phyloP scores from a whole-genome alignment of 2,797 vertebrate genomes.

The Mycteria americana region DNA sequence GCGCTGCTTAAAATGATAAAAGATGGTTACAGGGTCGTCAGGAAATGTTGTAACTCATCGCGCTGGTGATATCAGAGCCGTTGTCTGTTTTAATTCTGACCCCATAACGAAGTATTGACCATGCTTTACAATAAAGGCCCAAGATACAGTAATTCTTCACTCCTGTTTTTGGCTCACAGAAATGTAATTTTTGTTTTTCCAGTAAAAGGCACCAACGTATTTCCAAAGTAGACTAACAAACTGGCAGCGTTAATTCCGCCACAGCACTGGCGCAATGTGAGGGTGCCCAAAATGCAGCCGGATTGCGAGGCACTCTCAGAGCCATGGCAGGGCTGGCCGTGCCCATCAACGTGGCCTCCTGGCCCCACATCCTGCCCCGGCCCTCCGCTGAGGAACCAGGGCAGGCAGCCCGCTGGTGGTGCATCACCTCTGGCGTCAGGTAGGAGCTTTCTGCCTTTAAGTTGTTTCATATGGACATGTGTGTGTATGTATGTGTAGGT shows the following conservation, averaged over 20 bases:
- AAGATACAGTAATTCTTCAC: background rate
- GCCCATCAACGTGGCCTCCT: background rate
- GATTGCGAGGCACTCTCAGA: fast-evolving
- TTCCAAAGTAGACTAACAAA: background rate
- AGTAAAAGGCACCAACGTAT: background rate
- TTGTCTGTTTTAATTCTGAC: background rate
- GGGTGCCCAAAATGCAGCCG: background rate
- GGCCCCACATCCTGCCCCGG: too few relatives aligned
- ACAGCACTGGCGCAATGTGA: fast-evolving
- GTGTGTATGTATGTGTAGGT: too few relatives aligned
- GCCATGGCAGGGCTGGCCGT: fast-evolving
- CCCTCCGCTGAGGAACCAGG: fast-evolving
- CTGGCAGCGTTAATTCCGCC: background rate
- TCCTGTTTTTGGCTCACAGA: background rate
- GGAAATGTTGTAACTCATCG: background rate
- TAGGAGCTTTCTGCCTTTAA: background rate
- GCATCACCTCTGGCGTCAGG: background rate
- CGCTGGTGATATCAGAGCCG: background rate
- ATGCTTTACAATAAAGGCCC: background rate
- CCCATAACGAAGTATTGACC: background rate
- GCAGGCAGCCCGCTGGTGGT: background rate
- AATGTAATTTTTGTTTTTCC: background rate
- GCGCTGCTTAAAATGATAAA: background rate
- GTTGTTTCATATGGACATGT: fast-evolving
- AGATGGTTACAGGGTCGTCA: background rate